A percentile compares a stretch with the other conserved stretches of the same genome.
Evolutionary conservation across 2,797 vertebrate species (phyloP).

Genomic region (Pseudochaenichthys georgianus): DNA sequence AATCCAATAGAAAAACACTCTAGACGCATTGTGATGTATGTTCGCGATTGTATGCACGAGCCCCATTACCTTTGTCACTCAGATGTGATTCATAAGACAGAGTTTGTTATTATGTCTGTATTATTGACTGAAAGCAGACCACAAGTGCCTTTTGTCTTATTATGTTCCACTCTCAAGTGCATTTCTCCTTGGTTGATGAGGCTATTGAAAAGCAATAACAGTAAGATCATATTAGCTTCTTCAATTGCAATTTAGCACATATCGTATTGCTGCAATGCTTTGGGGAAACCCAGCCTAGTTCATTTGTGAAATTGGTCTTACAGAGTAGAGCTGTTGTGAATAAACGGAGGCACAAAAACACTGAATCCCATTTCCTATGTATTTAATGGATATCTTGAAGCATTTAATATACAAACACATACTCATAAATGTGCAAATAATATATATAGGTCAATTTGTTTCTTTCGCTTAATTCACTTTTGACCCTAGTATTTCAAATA

Average conservation of each 20-base stretch:
- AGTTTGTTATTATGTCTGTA: conserved; percentile 69
- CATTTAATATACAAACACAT: not conserved
- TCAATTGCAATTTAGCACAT: conserved; percentile 65
- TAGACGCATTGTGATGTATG: conserved; percentile 51
- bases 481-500: not conserved
- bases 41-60: conserved; percentile 55
- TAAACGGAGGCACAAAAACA: conserved; percentile 37
- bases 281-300: conserved; percentile 58
- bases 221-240: conserved; percentile 71
- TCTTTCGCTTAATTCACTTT: not conserved
- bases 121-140: conserved; percentile 75
- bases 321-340: conserved; percentile 45
- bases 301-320: conserved; percentile 66
- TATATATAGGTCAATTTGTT: not conserved
- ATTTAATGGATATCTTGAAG: conserved; percentile 11
- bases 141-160: conserved; percentile 71
- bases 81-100: conserved; percentile 75
- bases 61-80: conserved; percentile 61
- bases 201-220: conserved; percentile 78
- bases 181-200: conserved; percentile 78
- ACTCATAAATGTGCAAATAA: not conserved
- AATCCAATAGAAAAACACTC: conserved; percentile 46
- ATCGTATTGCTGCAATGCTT: conserved; percentile 71
- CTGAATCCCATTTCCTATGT: conserved; percentile 7
- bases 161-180: conserved; percentile 68